Base-by-base conservation (phyloP, 1,140 invertebrate genomes). In the Zaprionus kolodkinae region DNA sequence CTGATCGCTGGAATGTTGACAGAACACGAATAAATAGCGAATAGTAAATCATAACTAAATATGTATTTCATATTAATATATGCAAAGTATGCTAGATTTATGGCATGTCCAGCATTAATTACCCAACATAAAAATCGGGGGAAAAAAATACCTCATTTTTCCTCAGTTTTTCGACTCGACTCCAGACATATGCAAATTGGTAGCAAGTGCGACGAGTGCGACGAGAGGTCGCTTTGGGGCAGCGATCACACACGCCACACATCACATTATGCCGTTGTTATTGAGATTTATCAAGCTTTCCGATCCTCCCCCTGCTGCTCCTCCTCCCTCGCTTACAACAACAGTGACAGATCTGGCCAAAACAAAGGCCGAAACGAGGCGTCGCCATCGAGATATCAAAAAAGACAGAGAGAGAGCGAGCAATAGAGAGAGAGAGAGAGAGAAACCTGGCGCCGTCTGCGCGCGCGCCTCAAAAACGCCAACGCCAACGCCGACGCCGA, bases 91-190 rank as follows among this genome's bases (percentile, higher is more conserved):
- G 70, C 61, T 65, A 81, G 81, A 89, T 85, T 72, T 81, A 89
- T 89, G 81, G 66, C 78, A 57, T 89, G 75, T 79, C 67, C 72
- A 74, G 85, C 79, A 89, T 89, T 89, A 89, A 89, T 89, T 89
- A 78, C 54, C 61, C 62, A 66, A 74, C 11, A 17, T 35, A 36
- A 59, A 64, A 72, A 66, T 59, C 69, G 63, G 63, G 10, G 15
- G 67, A 61, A 81, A 70, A 77, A 63, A 69, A 45, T 5, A 30
- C 27, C 27, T 30, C 27, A 21, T 21, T 21, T n/a, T n/a, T n/a
- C n/a, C n/a, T n/a, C n/a, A n/a, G n/a, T n/a, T n/a, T n/a, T n/a
- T n/a, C n/a, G n/a, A n/a, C n/a, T n/a, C n/a, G n/a, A n/a, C n/a
- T 21, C 21, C 1, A 21, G 59, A 72, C 72, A 74, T 76, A 87